phyloP scores from a whole-genome alignment of 1,140 invertebrate species.

The Chionoecetes opilio region DNA sequence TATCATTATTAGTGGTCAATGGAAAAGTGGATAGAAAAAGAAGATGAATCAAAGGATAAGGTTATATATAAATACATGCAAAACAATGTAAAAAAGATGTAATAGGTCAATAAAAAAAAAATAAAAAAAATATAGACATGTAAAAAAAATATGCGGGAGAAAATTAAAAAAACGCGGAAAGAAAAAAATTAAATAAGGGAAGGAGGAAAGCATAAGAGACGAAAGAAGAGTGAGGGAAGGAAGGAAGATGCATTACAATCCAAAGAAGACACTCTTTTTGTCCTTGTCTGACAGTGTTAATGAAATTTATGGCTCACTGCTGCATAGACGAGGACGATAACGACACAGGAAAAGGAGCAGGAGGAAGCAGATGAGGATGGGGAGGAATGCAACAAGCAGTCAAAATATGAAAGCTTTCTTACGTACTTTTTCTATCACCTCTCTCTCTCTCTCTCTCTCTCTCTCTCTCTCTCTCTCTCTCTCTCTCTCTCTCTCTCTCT shows the following conservation, averaged over 20 bases:
- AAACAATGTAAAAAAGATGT: too few relatives aligned
- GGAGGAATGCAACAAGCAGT: not conserved
- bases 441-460: not conserved
- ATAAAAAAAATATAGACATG: too few relatives aligned
- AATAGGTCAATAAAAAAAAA: too few relatives aligned
- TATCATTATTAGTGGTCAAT: too few relatives aligned
- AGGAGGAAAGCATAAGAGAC: too few relatives aligned
- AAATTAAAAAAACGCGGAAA: too few relatives aligned
- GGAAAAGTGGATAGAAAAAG: too few relatives aligned
- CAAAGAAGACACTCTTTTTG: not conserved
- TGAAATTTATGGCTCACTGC: slow-evolving; percentile 30
- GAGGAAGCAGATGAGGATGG: not conserved
- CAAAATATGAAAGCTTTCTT: not conserved
- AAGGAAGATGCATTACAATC: not conserved
- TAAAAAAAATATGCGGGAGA: too few relatives aligned
- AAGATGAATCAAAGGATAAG: too few relatives aligned
- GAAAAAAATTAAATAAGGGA: too few relatives aligned
- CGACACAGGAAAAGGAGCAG: not conserved
- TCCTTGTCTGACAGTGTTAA: not conserved
- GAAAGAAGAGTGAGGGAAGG: too few relatives aligned
- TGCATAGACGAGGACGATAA: not conserved
- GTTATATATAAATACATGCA: too few relatives aligned
- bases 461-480: slow-evolving; percentile 27
- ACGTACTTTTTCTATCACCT: not conserved
- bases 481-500: slow-evolving; percentile 22